Evolutionary conservation across 2,888 invertebrate species (phyloP), one percentile per base, ranked within the genome.

Genomic region (Xylota segnis): DNA sequence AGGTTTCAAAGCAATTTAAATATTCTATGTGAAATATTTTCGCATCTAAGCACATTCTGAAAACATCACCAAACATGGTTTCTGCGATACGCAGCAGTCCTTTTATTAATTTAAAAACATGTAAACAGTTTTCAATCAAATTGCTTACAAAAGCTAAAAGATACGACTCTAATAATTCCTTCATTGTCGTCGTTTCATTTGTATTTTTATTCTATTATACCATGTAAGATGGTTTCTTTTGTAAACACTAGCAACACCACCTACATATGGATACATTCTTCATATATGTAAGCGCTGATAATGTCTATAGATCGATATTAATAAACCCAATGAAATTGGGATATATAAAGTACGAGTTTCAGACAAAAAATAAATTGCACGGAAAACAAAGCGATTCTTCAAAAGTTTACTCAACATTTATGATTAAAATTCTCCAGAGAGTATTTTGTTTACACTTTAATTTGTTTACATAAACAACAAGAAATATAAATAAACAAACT

Each of bases 401-500:
- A 23, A 40, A 66, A 14, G 37, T 37, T 27, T 52, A 40, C 29
- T 23, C 9, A 27, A 37, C 37, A 27, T 10, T 45, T 37, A 66
- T 66, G 52, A 66, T 66, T 52, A n/a, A 52, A 66, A 18, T 12
- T 47, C 27, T 37, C 3, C 16, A 32, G n/a, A 5, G 29, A 63
- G 16, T 32, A 32, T 27, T 45, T 4, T 66, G 52, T 66, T 66
- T 66, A 66, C 37, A 27, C 37, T 52, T 52, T 6, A 43, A 52
- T 37, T 52, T 66, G 52, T 66, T 52, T 37, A 66, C 14, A 37
- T 14, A 23, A 40, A 37, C n/a, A 23, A 50, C n/a, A 16, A 52
- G 37, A n/a, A 12, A 50, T n/a, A 50, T 50, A 23, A 50, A 66
- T 6, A 66, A 50, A 52, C 66, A 65, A 32, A 65, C 18, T 32